Percentiles rank a stretch among this genome's conserved stretches.
Conservation (phyloP, 2,888 invertebrate genomes). For the Aleiodes leptofemur region DNA sequence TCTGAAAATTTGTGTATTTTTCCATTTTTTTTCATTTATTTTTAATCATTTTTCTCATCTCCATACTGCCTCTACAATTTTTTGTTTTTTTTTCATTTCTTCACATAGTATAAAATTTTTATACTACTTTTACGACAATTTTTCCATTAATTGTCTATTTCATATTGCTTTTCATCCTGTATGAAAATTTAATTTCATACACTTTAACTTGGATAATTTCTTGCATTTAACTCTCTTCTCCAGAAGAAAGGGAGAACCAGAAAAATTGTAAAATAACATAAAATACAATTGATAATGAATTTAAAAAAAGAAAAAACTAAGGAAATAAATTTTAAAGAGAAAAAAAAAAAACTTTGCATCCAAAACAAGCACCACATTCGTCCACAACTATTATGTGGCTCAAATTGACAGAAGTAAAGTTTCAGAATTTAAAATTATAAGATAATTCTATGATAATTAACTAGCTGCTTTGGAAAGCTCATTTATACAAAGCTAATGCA, state of each 20-base stretch:
- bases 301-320: too few species aligned
- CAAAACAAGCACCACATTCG: not conserved
- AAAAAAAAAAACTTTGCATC: too few species aligned
- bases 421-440: not conserved
- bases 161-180: too few species aligned
- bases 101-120: not conserved
- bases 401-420: not conserved
- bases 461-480: constrained; percentile 27
- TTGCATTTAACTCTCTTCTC: too few species aligned
- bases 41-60: not conserved
- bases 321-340: too few species aligned
- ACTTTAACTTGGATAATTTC: too few species aligned
- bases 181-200: too few species aligned
- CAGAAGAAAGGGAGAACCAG: too few species aligned
- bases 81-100: not conserved
- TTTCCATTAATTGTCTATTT: too few species aligned
- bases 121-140: too few species aligned
- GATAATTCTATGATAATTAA: not conserved
- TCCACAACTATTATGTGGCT: not conserved
- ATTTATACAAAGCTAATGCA: constrained; percentile 36
- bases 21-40: not conserved
- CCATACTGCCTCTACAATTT: not conserved
- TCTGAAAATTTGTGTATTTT: constrained; percentile 7
- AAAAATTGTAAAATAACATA: too few species aligned
- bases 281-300: too few species aligned